Conservation (phyloP, 2,797 vertebrate species). For the Champsocephalus esox region DNA sequence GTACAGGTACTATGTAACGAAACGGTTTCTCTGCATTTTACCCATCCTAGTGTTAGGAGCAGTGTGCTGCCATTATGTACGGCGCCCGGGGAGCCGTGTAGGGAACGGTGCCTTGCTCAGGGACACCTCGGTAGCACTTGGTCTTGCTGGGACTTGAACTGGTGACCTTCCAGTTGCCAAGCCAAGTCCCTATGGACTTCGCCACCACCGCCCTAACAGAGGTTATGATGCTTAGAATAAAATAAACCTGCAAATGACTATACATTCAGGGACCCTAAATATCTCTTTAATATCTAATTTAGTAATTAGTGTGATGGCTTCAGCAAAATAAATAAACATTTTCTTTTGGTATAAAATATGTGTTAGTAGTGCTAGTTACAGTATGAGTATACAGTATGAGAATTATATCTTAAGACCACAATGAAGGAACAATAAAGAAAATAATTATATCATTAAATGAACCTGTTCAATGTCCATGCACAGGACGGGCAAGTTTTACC, state of each 20-base stretch:
- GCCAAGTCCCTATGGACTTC: too few species aligned
- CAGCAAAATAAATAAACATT: not conserved
- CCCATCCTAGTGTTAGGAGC: too few species aligned
- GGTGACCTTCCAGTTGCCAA: too few species aligned
- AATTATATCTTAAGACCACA: not conserved
- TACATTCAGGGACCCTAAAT: slow-evolving; percentile 5
- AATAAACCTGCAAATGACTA: not conserved
- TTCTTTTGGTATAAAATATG: not conserved
- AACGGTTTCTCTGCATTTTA: too few species aligned
- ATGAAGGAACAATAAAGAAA: not conserved
- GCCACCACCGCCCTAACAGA: not conserved
- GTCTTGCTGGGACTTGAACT: too few species aligned
- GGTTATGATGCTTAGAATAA: slow-evolving; percentile 11
- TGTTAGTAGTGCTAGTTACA: not conserved
- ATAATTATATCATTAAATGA: not conserved
- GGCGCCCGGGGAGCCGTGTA: too few species aligned
- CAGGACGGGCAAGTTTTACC: slow-evolving; percentile 8
- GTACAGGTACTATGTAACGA: too few species aligned
- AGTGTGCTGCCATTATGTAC: too few species aligned
- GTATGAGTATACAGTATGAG: too few species aligned
- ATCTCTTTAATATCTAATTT: slow-evolving; percentile 7
- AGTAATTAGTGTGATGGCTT: not conserved
- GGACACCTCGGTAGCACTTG: too few species aligned
- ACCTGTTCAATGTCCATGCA: not conserved
- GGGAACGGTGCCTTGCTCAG: too few species aligned